A percentile compares a stretch with the other conserved stretches of the same genome.
Evolutionary conservation across 2,888 invertebrate genomes (phyloP).

Genomic region (Troides helena): DNA sequence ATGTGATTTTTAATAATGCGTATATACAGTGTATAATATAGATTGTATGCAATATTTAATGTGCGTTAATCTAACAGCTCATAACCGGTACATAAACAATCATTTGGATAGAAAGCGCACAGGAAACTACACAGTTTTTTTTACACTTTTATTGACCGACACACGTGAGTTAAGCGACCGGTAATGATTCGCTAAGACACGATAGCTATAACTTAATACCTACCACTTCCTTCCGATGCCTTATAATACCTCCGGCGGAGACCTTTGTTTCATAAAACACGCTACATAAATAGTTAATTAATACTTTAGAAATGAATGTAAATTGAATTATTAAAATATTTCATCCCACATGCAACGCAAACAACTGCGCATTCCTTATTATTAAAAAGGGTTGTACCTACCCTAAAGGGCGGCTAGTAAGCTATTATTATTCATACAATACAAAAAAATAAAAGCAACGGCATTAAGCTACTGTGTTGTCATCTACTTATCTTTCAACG

Average conservation of each 20-base stretch:
- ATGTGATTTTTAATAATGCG: too few species aligned
- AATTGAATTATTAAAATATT: conserved; percentile 51
- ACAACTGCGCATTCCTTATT: conserved; percentile 72
- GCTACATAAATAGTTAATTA: not conserved
- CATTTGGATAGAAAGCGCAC: conserved; percentile 58
- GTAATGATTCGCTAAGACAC: conserved; percentile 68
- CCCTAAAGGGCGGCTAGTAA: conserved; percentile 63
- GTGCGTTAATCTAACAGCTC: conserved; percentile 35
- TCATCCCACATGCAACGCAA: conserved; percentile 66
- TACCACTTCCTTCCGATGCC: conserved; percentile 79
- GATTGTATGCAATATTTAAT: not conserved
- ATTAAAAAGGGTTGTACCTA: conserved; percentile 66
- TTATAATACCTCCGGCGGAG: conserved; percentile 49
- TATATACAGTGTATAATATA: not conserved
- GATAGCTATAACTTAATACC: conserved; percentile 61
- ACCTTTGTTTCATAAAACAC: conserved; percentile 17
- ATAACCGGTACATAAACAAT: conserved; percentile 57
- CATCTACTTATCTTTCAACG: conserved; percentile 66
- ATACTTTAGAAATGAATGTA: not conserved
- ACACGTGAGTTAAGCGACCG: conserved; percentile 39
- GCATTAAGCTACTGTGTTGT: conserved; percentile 50
- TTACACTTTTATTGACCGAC: conserved; percentile 38
- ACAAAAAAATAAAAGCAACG: conserved; percentile 54
- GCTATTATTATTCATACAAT: conserved; percentile 69
- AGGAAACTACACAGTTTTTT: conserved; percentile 60